phyloP scores from a whole-genome alignment of 2,888 invertebrate genomes.

The Volucella inflata region DNA sequence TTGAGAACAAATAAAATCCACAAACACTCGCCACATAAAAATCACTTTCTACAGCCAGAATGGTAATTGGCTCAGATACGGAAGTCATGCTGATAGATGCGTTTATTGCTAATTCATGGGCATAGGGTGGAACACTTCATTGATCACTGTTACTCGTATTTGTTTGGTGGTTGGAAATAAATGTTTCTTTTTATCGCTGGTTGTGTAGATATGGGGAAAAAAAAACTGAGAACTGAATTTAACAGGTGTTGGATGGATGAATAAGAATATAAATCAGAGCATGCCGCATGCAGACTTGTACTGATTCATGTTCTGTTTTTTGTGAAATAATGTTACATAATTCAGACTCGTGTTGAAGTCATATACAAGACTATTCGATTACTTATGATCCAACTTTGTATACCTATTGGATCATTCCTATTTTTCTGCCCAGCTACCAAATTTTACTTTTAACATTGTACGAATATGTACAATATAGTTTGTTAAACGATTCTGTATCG shows the following conservation, averaged over 20 bases:
- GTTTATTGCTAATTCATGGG: conserved; percentile 41
- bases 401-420: too few species aligned
- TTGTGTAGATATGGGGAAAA: neutral
- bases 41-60: neutral
- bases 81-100: conserved; percentile 30
- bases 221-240: neutral
- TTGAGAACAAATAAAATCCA: conserved; percentile 15
- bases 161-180: neutral
- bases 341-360: too few species aligned
- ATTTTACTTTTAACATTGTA: too few species aligned
- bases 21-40: conserved; percentile 11
- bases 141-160: conserved; percentile 9
- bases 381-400: too few species aligned
- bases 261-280: too few species aligned
- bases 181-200: conserved; percentile 3
- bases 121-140: conserved; percentile 21
- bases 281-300: too few species aligned
- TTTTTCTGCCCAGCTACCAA: too few species aligned
- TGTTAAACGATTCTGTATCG: too few species aligned
- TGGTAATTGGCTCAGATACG: conserved; percentile 6
- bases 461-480: too few species aligned
- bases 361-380: too few species aligned
- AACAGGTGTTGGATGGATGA: conserved; percentile 7
- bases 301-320: too few species aligned
- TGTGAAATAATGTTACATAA: too few species aligned